Percentiles rank a stretch among this genome's conserved stretches.
Evolutionary conservation across 2,113 vertebrate species (phyloP).

Genomic region (Halcyon senegalensis): DNA sequence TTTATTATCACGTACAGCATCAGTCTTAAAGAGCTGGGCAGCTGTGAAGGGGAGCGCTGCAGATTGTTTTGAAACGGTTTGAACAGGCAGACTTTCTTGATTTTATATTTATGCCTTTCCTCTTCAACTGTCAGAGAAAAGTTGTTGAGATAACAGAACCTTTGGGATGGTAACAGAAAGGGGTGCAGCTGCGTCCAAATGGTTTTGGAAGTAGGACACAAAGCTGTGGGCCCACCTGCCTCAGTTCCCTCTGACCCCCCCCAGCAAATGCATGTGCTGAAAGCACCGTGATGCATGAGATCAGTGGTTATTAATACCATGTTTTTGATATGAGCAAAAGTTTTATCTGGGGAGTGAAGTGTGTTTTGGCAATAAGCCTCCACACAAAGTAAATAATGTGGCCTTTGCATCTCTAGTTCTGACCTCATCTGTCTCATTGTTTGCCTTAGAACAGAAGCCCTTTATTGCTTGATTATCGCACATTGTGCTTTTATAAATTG

Average conservation of each 20-base stretch:
- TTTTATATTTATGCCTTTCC: background rate
- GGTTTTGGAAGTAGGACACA: background rate
- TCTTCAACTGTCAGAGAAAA: background rate
- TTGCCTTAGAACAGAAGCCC: background rate
- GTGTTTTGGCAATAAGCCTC: background rate
- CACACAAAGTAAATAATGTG: background rate
- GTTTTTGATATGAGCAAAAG: background rate
- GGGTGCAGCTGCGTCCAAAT: background rate
- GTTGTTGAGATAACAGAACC: background rate
- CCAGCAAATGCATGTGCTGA: background rate
- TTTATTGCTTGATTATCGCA: background rate
- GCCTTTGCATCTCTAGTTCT: background rate
- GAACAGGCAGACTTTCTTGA: background rate
- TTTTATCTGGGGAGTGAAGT: constrained; percentile 16
- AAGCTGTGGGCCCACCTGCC: background rate
- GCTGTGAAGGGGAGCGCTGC: background rate
- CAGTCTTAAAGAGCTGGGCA: background rate
- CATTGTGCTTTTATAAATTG: background rate
- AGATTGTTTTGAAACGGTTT: background rate
- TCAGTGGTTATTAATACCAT: constrained; percentile 12
- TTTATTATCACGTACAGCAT: background rate
- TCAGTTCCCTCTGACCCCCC: background rate
- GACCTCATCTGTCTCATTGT: background rate
- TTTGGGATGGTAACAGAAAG: background rate
- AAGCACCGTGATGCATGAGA: background rate